Base-by-base conservation (phyloP, 1,140 invertebrate genomes). In the Drosophila simulans region DNA sequence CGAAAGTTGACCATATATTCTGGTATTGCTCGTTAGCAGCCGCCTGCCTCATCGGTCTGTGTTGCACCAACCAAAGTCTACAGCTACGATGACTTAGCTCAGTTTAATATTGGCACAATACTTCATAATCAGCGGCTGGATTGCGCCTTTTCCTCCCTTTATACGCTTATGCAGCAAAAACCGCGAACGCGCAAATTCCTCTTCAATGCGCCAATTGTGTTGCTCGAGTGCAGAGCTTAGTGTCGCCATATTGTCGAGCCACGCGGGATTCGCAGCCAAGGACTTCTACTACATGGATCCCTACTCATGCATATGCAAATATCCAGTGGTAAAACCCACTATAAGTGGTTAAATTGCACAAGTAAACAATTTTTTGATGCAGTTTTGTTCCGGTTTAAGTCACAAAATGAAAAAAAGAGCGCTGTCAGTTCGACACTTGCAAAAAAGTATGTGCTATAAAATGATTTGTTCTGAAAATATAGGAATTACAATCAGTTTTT, bases 301-400 rank as follows among this genome's bases (percentile, higher is more conserved):
- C 53, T n/a, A 17, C 84, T 77, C 62, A 80, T 88, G 51, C 76
- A 88, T 88, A 89, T 88, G 80, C 80, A 70, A 64, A 78, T 72
- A 69, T 69, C 40, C 22, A 39, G 42, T 51, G 27, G 45, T 20
- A 46, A 46, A 63, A 49, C 49, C 63, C 55, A 42, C 68, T 74
- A 52, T 60, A 80, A 77, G 73, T 64, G 51, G 43, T 63, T 71
- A 52, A 80, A 83, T 77, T 89, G 57, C 80, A 89, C 60, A 69
- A 84, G 75, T 73, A 78, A 77, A 80, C 83, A 82, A 68, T 64
- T 52, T 69, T 75, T 70, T 43, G 52, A 48, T 63, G 55, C 57
- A 54, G 43, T 53, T 76, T 62, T 65, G 12, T 54, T 45, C 37
- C 43, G 11, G 31, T 54, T 54, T 64, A 51, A 59, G 70, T 43